Evolutionary conservation across 2,888 invertebrate species (phyloP), one percentile per base, ranked within the genome.

Genomic region (Pelosia muscerda): DNA sequence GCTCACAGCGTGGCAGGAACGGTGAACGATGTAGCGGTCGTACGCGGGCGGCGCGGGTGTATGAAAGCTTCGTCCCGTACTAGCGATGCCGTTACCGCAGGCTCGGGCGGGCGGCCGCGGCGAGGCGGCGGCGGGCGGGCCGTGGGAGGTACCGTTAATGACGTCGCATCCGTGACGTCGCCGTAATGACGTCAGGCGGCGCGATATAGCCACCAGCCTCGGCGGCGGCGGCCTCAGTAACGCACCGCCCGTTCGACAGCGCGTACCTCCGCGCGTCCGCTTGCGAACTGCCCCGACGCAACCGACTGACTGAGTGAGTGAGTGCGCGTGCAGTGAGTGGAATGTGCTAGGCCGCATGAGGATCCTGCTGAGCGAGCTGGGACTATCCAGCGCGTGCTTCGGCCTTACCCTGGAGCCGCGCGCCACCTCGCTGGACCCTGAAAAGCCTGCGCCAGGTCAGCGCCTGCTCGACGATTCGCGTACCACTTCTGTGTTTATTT

Each of bases 61-160:
- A 85, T 83, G 90, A 92, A 93, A 93, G 94, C 93, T 93, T 89
- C 86, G 85, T 82, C 83, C 85, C 90, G 89, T 92, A 94, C 95
- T 89, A 90, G 92, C 92, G 92, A 83, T 94, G 92, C 94, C 95
- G 94, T 95, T 94, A 94, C 91, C 93, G 93, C 92, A 93, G 93
- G 92, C 92, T 93, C 94, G 93, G 94, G 93, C 93, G 93, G 93
- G 92, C 92, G 92, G 91, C 88, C 79, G 86, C 84, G 86, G 83
- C 81, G 84, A 80, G 82, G 82, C 84, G 88, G 89, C 86, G 88
- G 90, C 91, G 92, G 93, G 94, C 94, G 93, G 94, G 86, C 92
- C 91, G 94, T 94, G 94, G 94, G 94, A 94, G 94, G 94, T 95
- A 93, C 95, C 95, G 95, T 94, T 95, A 94, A 92, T 94, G 94